Evolutionary conservation across 2,113 vertebrate genomes (phyloP), one percentile per base, ranked within the genome.

Genomic region (Tachysurus fulvidraco): DNA sequence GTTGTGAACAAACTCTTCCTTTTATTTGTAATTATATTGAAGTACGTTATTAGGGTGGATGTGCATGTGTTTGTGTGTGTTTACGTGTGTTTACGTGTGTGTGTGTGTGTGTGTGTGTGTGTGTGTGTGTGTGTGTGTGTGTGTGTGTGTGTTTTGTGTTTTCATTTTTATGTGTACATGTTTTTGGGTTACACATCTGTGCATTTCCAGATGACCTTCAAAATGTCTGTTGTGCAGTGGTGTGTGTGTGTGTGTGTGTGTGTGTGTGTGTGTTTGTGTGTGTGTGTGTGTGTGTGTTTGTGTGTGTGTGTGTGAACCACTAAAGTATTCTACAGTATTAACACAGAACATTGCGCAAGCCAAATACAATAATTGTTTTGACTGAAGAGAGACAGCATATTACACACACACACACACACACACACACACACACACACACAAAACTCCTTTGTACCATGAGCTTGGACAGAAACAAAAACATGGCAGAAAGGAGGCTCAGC

Each of bases 31-130:
- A 76, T n/a, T 52, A 52, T n/a, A 50, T 19, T 5, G 19, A 19
- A 44, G 36, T 44, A 23, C 36, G 41, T 73, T 21, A 2, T 44
- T 23, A 73, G 36, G 6, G 65, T 36, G 41, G 57, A 28, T 78
- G n/a, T 52, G 36, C 77, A 84, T 52, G 88, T 88, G 88, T 91
- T 73, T 90, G 89, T 86, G 83, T 84, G 85, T 89, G 89, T 86
- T n/a, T n/a, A n/a, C n/a, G n/a, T n/a, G n/a, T n/a, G n/a, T n/a
- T n/a, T 30, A 69, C 41, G 77, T 87, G 16, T 52, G 52, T 71
- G 65, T 36, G 65, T 36, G 62, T 23, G 25, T 67, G 14, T 71
- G 81, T 36, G 81, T 83, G 55, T 62, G 30, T 81, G 30, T 84
- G 85, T 89, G 89, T 86, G 77, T 87, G 16, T 52, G 52, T 71